Conservation (phyloP, 2,113 vertebrate genomes). For the Syngnathus floridae region DNA sequence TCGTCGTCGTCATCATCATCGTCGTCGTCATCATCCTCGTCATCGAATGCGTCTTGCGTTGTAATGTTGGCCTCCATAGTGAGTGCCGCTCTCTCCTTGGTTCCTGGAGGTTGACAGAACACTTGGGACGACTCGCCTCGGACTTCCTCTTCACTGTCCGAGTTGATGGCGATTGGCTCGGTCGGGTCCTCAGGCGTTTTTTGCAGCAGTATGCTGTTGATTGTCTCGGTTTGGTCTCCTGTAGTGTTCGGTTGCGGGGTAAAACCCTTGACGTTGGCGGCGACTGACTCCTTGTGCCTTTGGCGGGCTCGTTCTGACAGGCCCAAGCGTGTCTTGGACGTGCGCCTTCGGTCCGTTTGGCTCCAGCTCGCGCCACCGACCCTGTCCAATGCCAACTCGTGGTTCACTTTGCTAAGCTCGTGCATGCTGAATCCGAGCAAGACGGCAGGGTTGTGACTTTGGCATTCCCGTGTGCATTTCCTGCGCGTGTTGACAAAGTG, state of each 20-base stretch:
- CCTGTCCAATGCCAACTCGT: conserved; percentile 78
- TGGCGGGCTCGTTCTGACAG: conserved; percentile 59
- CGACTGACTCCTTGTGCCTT: conserved; percentile 38
- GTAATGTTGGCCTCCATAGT: conserved; percentile 49
- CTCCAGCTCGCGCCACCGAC: conserved; percentile 76
- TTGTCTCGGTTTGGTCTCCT: conserved; percentile 61
- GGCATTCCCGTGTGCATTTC: conserved; percentile 85
- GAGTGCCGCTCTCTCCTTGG: conserved; percentile 25
- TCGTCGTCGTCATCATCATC: conserved; percentile 72
- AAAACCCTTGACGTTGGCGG: conserved; percentile 26
- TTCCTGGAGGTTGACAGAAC: conserved; percentile 35
- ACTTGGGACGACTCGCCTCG: conserved; percentile 41
- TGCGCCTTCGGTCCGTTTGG: conserved; percentile 65
- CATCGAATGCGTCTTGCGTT: conserved; percentile 49
- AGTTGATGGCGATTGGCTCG: conserved; percentile 69
- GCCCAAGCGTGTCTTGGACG: conserved; percentile 75
- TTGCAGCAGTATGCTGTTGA: conserved; percentile 56
- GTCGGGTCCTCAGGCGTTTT: conserved; percentile 53
- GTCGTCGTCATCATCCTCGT: conserved; percentile 52
- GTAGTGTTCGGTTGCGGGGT: conserved; percentile 34
- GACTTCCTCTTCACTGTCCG: conserved; percentile 66
- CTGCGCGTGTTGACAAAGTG: conserved; percentile 90
- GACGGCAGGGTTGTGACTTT: conserved; percentile 77
- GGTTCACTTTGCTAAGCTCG: conserved; percentile 80
- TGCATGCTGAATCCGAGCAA: conserved; percentile 94